Conservation (phyloP, 2,888 invertebrate species). For the Campoplex nolae region DNA sequence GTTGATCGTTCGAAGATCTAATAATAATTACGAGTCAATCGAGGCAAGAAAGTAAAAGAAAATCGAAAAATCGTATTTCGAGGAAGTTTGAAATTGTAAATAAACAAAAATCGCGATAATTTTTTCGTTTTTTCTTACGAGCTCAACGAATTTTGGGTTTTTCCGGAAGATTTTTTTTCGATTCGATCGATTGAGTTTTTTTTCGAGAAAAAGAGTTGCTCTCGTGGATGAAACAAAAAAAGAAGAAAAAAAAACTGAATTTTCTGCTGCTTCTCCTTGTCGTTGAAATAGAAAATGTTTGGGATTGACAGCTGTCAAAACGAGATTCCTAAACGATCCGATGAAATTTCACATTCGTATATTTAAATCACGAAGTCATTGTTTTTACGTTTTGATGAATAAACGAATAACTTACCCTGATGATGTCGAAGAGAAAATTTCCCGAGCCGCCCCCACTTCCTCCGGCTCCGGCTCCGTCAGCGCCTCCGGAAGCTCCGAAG, state of each 20-base stretch:
- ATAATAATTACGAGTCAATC: conserved; percentile 15
- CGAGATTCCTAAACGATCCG: background rate
- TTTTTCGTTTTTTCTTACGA: too few species aligned
- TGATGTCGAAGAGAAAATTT: conserved; percentile 95
- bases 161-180: background rate
- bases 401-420: conserved; percentile 90
- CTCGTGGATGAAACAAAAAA: background rate
- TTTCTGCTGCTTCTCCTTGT: background rate
- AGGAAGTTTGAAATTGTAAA: too few species aligned
- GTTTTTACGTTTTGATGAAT: background rate
- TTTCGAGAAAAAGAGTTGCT: background rate
- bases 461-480: conserved; percentile 83
- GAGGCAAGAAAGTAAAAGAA: background rate
- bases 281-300: background rate
- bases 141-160: too few species aligned
- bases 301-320: background rate
- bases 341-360: background rate
- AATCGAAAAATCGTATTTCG: background rate
- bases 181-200: background rate
- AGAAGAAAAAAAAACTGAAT: background rate
- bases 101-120: too few species aligned
- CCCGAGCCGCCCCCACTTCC: conserved; percentile 90
- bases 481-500: conserved; percentile 80
- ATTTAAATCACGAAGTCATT: background rate
- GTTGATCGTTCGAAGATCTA: background rate